Base-by-base conservation (phyloP, 1,140 invertebrate species). In the Trichonephila clavipes region DNA sequence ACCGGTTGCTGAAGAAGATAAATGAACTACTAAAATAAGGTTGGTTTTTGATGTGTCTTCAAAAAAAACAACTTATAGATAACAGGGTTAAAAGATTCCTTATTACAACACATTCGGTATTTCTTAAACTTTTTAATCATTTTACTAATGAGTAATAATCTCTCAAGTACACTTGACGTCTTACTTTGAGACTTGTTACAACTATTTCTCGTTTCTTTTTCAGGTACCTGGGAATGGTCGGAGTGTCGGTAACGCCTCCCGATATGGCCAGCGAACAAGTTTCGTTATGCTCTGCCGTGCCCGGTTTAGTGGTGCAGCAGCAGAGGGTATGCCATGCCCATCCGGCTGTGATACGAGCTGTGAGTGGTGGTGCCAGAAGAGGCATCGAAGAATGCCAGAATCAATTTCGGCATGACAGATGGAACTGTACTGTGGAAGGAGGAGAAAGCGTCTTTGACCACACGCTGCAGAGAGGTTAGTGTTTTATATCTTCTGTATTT, bases 341-440 rank as follows among this genome's bases (percentile, higher is more conserved):
- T 95, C 97, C 96, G 19, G 96, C 96, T 94, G 96, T 96, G 62
- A 96, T 97, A 95, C 95, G 96, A 19, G 95, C 95, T 21, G 96
- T 97, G 28, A 96, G 96, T 7, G 95, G 96, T 62, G 97, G 97
- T 34, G 96, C 96, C 2, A 95, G 96, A 28, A 95, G 96, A 62
- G 97, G 96, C 1, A 96, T 97, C 59, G 95, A 96, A 61, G 96
- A 97, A 94, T 97, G 97, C 94, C 96, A 97, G 94, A 95, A 96
- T 88, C 97, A 97, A 95, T 97, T 97, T 95, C 94, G 96, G 10
- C 95, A 96, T 94, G 96, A 97, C 94, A 95, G 96, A 58, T 97
- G 97, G 97, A 97, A 97, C 95, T 97, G 97, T 94, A 95, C 96
- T 0, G 95, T 96, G 10, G 95, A 95, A 61, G 95, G 95, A 12